phyloP scores from a whole-genome alignment of 2,888 invertebrate species.

The Archips crataeganus region DNA sequence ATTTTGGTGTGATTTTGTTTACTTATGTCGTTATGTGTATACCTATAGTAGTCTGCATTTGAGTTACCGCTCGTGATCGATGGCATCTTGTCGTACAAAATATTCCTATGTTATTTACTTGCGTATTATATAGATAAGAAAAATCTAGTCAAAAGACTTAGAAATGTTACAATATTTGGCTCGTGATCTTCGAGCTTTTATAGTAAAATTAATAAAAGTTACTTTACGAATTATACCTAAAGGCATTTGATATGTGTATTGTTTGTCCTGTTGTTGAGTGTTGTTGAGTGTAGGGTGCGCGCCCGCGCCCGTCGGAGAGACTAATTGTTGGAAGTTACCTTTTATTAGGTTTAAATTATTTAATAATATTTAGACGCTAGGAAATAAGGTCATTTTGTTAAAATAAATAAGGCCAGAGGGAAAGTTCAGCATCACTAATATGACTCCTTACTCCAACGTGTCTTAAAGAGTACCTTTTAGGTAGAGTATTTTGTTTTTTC shows the following conservation, averaged over 20 bases:
- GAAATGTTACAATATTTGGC: constrained; percentile 79
- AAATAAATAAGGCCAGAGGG: constrained; percentile 72
- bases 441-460: constrained; percentile 72
- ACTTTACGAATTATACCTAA: constrained; percentile 57
- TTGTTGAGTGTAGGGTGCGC: constrained; percentile 42
- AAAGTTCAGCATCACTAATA: constrained; percentile 79
- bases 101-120: constrained; percentile 85
- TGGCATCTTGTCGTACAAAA: constrained; percentile 86
- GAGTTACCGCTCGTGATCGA: constrained; percentile 86
- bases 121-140: constrained; percentile 82
- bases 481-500: constrained; percentile 65
- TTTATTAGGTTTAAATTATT: constrained; percentile 78
- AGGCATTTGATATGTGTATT: constrained; percentile 72
- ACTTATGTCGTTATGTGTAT: constrained; percentile 69
- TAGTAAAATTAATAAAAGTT: constrained; percentile 69
- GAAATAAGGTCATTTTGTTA: constrained; percentile 76
- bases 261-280: constrained; percentile 60
- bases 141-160: constrained; percentile 86
- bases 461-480: constrained; percentile 82
- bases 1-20: constrained; percentile 83
- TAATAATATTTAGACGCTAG: constrained; percentile 78
- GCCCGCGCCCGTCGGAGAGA: constrained; percentile 21
- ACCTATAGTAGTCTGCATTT: constrained; percentile 80
- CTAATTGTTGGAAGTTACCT: constrained; percentile 81
- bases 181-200: constrained; percentile 78